A percentile compares a stretch with the other conserved stretches of the same genome.
These are phyloP conservation scores for Drosophila obscura DNA, from an alignment of 1,140 invertebrate species.

Conservation along the genomic window DNA sequence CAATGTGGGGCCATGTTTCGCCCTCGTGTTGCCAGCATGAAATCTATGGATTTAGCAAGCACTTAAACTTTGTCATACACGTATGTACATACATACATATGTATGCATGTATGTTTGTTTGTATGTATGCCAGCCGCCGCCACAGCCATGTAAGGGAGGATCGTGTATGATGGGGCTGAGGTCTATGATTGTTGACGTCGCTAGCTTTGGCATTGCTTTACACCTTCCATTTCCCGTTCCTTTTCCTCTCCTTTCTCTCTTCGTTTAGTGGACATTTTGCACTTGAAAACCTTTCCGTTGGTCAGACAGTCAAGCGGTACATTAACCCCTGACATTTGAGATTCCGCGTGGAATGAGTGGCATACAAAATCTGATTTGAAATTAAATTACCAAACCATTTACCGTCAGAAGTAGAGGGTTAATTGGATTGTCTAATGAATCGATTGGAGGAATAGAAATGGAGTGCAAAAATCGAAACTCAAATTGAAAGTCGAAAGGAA, in stretches of 20 bases:
- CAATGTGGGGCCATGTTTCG: constrained; percentile 78
- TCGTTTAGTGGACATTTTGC: constrained; percentile 51
- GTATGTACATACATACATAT: too few relatives aligned
- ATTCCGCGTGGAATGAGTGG: constrained; percentile 13
- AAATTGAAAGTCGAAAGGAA: too few relatives aligned
- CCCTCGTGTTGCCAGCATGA: constrained; percentile 72
- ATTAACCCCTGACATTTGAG: constrained; percentile 70
- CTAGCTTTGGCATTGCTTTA: constrained; percentile 51
- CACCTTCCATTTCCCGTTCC: constrained; percentile 22
- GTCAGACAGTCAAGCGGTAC: constrained; percentile 66
- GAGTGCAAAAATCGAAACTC: too few relatives aligned
- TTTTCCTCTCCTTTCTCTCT: not conserved
- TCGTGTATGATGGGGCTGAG: constrained; percentile 9
- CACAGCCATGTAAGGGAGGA: constrained; percentile 22
- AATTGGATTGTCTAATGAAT: constrained; percentile 17
- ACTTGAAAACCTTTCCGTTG: constrained; percentile 62
- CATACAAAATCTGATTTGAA: constrained; percentile 36
- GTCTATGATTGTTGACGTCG: constrained; percentile 41
- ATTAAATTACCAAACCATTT: constrained; percentile 27
- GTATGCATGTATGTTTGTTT: too few relatives aligned
- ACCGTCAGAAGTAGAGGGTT: constrained; percentile 6
- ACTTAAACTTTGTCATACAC: constrained; percentile 80
- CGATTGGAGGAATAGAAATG: not conserved
- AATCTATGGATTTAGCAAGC: constrained; percentile 81
- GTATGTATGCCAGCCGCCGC: not conserved